Base-by-base conservation (phyloP, 2,888 invertebrate genomes). In the Clepsis dumicolana region DNA sequence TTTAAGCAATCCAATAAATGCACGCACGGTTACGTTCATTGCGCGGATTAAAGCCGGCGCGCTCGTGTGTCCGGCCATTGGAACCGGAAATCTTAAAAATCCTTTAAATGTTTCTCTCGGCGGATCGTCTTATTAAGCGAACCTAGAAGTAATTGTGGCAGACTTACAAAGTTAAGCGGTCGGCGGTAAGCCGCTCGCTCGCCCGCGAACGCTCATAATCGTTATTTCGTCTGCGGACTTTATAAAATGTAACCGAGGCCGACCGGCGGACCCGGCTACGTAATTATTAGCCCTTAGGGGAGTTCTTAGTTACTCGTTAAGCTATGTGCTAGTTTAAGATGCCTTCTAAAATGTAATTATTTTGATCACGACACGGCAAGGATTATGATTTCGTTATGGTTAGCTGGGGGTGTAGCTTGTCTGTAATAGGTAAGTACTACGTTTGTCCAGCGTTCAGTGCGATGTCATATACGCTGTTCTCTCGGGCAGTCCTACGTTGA, bases 181-280 rank as follows among this genome's bases (percentile, higher is more conserved):
- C 78, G 79, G 80, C 80, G 84, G 86, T 90, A 88, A 91, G 88
- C 89, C 87, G 82, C 78, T 72, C 78, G 77, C 80, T 77, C 80
- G 82, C 78, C 83, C 81, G 79, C 81, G 82, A 84, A 82, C 77
- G 80, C 83, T 86, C 90, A 86, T 91, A 90, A 92, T 86, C 89
- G 88, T 93, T 93, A 93, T 91, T 91, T 89, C 86, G 93, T 93
- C 93, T 93, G 91, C 86, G 83, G 91, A 91, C 89, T 93, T 90
- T 89, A 86, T 86, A 86, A 87, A 89, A 85, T 88, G 89, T 87
- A 83, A 84, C 84, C 79, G 77, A 81, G 79, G 79, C 81, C 81
- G 77, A 79, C 82, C 80, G 75, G 75, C 75, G 80, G 75, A 76
- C 75, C 75, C 76, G 70, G 72, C 75, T 65, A 65, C 50, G 60